A percentile compares a stretch with the other conserved stretches of the same genome.
Evolutionary conservation across 1,140 invertebrate genomes (phyloP).

Genomic region (Diploscapter pachys): DNA sequence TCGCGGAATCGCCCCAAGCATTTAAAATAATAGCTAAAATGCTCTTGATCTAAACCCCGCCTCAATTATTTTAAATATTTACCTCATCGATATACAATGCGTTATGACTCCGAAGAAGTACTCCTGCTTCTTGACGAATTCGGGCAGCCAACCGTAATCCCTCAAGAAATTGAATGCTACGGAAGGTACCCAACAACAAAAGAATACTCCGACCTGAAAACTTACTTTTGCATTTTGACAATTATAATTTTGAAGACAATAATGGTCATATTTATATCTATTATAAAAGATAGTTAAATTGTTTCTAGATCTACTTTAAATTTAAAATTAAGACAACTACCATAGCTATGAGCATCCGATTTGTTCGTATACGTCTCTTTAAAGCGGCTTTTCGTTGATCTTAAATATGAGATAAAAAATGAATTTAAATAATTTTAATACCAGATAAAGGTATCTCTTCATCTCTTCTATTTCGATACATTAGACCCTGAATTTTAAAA

Average conservation of each 20-base stretch:
- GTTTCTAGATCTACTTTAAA: slow-evolving; percentile 70
- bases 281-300: background rate
- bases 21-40: too few relatives aligned
- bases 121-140: slow-evolving; percentile 34
- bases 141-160: slow-evolving; percentile 36
- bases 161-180: slow-evolving; percentile 42
- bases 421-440: background rate
- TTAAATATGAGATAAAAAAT: too few relatives aligned
- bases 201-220: slow-evolving; percentile 25
- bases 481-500: background rate
- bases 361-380: slow-evolving; percentile 69
- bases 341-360: slow-evolving; percentile 92
- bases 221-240: background rate
- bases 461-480: slow-evolving; percentile 18
- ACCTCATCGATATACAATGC: slow-evolving; percentile 43
- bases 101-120: slow-evolving; percentile 40
- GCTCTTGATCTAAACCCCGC: too few relatives aligned
- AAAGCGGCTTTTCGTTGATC: slow-evolving; percentile 33
- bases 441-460: slow-evolving; percentile 10
- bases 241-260: background rate
- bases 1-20: too few relatives aligned
- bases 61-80: background rate
- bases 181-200: slow-evolving; percentile 33
- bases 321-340: slow-evolving; percentile 75
- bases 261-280: background rate